Conservation (phyloP, 2,113 vertebrate genomes). For the Rhinoderma darwinii region DNA sequence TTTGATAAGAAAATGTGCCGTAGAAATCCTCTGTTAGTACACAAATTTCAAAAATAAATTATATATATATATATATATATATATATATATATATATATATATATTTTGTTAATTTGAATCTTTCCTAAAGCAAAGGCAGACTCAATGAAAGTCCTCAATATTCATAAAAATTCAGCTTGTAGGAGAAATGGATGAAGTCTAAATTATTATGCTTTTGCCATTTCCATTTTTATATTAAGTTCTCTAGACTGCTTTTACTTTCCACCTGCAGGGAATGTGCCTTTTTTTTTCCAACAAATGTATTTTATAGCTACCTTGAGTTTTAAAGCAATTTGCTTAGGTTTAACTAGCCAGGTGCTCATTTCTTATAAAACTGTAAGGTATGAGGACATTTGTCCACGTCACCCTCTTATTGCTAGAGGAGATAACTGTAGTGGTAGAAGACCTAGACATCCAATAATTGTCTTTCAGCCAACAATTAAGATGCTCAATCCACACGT, state of each 20-base stretch:
- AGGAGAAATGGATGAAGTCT: neutral
- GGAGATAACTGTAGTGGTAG: neutral
- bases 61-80: too few relatives aligned
- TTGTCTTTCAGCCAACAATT: neutral
- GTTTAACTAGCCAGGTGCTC: conserved; percentile 16
- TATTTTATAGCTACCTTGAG: neutral
- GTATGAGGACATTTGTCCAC: neutral
- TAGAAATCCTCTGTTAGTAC: too few relatives aligned
- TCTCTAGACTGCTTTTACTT: neutral
- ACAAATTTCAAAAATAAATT: too few relatives aligned
- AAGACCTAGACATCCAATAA: neutral
- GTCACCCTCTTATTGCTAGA: neutral
- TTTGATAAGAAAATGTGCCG: neutral
- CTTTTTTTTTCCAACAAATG: neutral
- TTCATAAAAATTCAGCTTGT: neutral
- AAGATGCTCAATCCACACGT: neutral
- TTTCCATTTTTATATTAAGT: neutral
- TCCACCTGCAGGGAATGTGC: neutral
- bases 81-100: too few relatives aligned
- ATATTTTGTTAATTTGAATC: neutral
- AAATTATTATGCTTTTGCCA: neutral
- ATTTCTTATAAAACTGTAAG: neutral
- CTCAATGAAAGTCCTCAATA: neutral
- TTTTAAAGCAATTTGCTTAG: conserved; percentile 11
- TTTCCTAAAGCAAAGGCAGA: too few relatives aligned